Evolutionary conservation across 2,797 vertebrate species (phyloP).

Genomic region (Gorsachius magnificus): DNA sequence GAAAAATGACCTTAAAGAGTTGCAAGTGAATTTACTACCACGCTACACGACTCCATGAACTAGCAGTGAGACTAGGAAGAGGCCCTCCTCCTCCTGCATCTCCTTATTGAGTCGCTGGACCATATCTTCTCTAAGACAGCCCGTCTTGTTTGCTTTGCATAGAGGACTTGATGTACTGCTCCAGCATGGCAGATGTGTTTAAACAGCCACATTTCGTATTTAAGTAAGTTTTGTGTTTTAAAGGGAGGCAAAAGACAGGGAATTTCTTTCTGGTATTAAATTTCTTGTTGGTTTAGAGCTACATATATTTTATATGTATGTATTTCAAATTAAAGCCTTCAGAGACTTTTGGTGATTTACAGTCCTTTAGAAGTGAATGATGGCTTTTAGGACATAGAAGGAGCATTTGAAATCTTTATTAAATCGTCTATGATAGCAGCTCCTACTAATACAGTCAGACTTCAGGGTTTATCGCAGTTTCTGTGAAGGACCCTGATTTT

Average conservation of each 20-base stretch:
- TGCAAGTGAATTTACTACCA: neutral
- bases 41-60: neutral
- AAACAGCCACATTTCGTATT: constrained; percentile 17
- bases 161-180: neutral
- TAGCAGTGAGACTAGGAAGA: neutral
- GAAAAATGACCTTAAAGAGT: neutral
- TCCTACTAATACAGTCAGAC: neutral
- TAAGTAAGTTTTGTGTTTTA: constrained; percentile 15
- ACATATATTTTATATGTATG: neutral
- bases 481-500: constrained; percentile 30
- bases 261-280: constrained; percentile 16
- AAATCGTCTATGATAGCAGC: neutral
- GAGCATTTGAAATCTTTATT: constrained; percentile 18
- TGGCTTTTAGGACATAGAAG: constrained; percentile 7
- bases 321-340: constrained; percentile 15
- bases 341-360: neutral
- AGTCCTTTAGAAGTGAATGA: neutral
- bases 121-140: neutral
- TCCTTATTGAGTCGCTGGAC: neutral
- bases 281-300: constrained; percentile 27
- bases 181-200: neutral
- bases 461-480: neutral
- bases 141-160: neutral
- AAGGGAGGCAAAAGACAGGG: constrained; percentile 18
- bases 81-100: neutral